phyloP scores from a whole-genome alignment of 2,113 vertebrate species.

The Dicaeum eximium region DNA sequence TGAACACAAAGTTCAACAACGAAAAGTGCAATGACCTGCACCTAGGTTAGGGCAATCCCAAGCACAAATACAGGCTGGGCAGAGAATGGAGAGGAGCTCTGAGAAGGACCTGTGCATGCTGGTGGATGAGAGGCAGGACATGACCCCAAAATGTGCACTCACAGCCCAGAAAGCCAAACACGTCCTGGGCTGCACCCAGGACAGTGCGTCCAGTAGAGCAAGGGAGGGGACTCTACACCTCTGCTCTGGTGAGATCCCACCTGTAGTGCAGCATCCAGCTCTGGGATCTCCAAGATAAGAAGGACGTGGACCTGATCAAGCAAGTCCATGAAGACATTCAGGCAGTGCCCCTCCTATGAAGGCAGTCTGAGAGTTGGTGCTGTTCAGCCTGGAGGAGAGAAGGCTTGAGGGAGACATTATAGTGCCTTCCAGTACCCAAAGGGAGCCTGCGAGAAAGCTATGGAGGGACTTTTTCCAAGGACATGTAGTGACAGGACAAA shows the following conservation, averaged over 20 bases:
- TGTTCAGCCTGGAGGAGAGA: background rate
- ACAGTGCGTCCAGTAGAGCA: fast-evolving
- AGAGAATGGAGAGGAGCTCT: background rate
- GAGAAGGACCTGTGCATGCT: fast-evolving
- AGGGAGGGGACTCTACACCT: background rate
- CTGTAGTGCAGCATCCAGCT: background rate
- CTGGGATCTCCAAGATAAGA: background rate
- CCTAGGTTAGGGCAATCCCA: background rate
- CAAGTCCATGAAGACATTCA: background rate
- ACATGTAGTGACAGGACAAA: background rate
- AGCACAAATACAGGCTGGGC: background rate
- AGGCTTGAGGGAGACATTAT: background rate
- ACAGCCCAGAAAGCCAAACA: background rate
- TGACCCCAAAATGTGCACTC: no score
- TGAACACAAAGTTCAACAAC: background rate
- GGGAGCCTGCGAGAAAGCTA: background rate
- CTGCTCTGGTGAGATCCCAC: background rate
- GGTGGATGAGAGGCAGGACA: background rate
- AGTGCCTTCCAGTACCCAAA: background rate
- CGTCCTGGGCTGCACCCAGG: background rate
- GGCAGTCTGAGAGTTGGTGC: background rate
- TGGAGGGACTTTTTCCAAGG: background rate
- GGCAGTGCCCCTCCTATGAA: background rate
- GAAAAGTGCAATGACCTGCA: background rate
- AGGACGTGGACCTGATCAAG: background rate